A percentile compares a stretch with the other conserved stretches of the same genome.
phyloP scores from a whole-genome alignment of 2,113 vertebrate genomes.

The Eonycteris spelaea region DNA sequence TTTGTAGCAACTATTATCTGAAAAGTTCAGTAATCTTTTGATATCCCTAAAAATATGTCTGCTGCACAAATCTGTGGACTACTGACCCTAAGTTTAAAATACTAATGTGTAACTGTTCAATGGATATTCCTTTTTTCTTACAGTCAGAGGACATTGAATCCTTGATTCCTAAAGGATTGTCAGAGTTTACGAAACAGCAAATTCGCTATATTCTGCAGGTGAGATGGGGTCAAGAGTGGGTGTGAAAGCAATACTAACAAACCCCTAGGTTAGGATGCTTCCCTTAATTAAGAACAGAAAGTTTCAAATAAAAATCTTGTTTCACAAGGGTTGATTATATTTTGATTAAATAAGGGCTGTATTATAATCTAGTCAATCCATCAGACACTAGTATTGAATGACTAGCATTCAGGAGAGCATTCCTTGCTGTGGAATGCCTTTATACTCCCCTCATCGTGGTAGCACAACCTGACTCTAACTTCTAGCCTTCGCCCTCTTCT shows the following conservation, averaged over 20 bases:
- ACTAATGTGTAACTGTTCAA: neutral
- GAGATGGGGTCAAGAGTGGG: neutral
- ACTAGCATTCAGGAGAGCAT: neutral
- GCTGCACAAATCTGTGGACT: neutral
- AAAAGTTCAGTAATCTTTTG: conserved; percentile 15
- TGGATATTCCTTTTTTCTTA: conserved; percentile 42
- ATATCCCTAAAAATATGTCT: conserved; percentile 3
- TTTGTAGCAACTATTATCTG: neutral
- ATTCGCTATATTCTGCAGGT: conserved; percentile 99
- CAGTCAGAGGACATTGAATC: conserved; percentile 91
- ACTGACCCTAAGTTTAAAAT: neutral
- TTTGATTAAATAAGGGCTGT: neutral
- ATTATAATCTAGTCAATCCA: conserved; percentile 13
- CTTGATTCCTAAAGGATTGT: conserved; percentile 93
- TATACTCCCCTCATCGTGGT: neutral
- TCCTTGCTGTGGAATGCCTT: neutral
- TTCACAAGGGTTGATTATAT: neutral
- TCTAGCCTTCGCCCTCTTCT: neutral
- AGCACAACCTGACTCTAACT: neutral
- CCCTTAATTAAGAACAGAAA: conserved; percentile 15
- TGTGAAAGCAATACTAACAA: neutral
- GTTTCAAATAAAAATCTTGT: neutral
- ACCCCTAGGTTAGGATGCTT: neutral
- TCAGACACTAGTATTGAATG: neutral
- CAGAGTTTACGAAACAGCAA: conserved; percentile 97